Conservation (phyloP, 1,140 invertebrate species). For the Linepithema humile region DNA sequence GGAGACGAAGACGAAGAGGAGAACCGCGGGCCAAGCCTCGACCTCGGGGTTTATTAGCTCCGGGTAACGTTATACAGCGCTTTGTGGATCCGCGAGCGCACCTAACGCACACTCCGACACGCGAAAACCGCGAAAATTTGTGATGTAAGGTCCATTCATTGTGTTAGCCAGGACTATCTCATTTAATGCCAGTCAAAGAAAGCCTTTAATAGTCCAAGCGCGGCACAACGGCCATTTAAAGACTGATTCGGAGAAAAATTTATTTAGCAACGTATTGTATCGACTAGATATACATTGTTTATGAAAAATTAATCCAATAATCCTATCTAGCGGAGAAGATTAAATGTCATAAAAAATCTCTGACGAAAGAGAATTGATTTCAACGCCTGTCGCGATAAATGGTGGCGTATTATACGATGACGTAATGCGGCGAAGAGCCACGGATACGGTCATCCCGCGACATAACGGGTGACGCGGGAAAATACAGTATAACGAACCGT, state of each 20-base stretch:
- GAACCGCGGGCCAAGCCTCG: constrained; percentile 63
- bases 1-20: constrained; percentile 58
- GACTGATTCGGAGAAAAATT: background rate
- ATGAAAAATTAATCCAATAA: background rate
- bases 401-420: background rate
- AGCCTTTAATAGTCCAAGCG: background rate
- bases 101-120: constrained; percentile 52
- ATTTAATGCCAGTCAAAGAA: constrained; percentile 28
- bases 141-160: constrained; percentile 29
- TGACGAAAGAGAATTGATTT: too few relatives aligned
- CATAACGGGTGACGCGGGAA: background rate
- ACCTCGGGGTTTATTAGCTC: constrained; percentile 81
- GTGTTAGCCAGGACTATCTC: constrained; percentile 16
- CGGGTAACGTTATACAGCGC: constrained; percentile 77
- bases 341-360: background rate
- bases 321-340: background rate
- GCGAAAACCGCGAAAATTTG: constrained; percentile 40
- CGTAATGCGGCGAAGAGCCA: background rate
- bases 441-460: background rate
- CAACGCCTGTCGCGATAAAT: constrained; percentile 7
- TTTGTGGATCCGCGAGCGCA: constrained; percentile 60
- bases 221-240: background rate
- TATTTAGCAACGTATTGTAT: background rate
- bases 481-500: constrained; percentile 13
- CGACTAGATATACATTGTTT: background rate